Percentiles rank a stretch among this genome's conserved stretches.
These are phyloP conservation scores for Poecile atricapillus DNA, from an alignment of 2,113 vertebrate species.

Conservation along the genomic window DNA sequence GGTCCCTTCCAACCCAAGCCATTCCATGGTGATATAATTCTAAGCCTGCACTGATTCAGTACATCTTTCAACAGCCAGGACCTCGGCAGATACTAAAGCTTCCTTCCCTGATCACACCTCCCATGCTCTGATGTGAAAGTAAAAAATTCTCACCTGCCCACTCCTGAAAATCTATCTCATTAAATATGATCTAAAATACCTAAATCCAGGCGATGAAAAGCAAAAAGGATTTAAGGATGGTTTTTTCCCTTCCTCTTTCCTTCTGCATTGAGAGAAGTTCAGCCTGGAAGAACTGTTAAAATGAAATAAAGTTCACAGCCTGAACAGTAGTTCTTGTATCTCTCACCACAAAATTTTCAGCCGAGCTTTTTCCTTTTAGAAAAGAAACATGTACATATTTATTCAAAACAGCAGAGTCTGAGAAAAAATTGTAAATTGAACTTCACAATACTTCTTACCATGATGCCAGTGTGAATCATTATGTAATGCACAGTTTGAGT, in stretches of 20 bases:
- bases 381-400: not conserved
- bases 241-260: not conserved
- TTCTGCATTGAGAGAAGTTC: not conserved
- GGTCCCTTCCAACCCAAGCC: not conserved
- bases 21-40: not conserved
- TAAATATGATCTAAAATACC: not conserved
- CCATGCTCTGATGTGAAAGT: slow-evolving; percentile 1
- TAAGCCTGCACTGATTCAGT: not conserved
- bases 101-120: slow-evolving; percentile 36
- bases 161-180: not conserved
- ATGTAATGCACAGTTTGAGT: slow-evolving; percentile 98
- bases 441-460: slow-evolving; percentile 78
- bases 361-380: not conserved
- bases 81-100: not conserved
- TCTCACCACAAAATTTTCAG: not conserved
- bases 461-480: slow-evolving; percentile 94
- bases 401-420: not conserved
- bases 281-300: not conserved
- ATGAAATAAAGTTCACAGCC: not conserved
- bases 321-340: not conserved
- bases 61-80: not conserved
- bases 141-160: slow-evolving; percentile 45
- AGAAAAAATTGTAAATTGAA: not conserved
- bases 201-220: not conserved
- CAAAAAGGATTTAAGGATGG: not conserved